Percentiles rank a stretch among this genome's conserved stretches.
Evolutionary conservation across 92 coral and sea anemone genomes (phyloP).

Genomic region (Porites divaricata): DNA sequence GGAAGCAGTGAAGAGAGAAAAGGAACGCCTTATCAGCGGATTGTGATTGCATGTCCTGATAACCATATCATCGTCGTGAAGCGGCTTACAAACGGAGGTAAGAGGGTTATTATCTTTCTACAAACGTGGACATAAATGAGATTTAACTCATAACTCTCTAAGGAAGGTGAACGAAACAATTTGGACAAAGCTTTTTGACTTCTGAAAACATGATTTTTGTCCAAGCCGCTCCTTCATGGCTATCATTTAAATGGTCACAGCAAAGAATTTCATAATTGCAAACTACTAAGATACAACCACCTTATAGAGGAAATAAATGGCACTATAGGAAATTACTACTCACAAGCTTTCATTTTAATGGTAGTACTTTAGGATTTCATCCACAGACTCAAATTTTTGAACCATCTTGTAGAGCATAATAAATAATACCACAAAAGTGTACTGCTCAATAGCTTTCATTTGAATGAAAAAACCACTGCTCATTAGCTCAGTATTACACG

Average conservation of each 20-base stretch:
- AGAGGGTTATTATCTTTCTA: neutral
- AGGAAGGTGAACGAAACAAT: no score
- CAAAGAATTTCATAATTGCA: neutral
- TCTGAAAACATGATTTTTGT: no score
- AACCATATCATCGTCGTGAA: slow-evolving; percentile 49
- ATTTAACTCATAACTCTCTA: no score
- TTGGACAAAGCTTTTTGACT: no score
- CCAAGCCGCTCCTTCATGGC: neutral
- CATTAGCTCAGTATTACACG: no score
- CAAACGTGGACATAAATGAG: no score
- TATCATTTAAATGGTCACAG: neutral
- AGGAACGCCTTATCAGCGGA: slow-evolving; percentile 24
- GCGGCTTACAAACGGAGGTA: slow-evolving; percentile 49
- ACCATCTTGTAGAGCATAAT: no score
- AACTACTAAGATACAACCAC: neutral
- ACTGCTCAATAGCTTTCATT: no score
- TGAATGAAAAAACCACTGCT: no score
- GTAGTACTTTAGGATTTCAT: neutral
- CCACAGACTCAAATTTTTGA: neutral
- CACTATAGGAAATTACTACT: neutral
- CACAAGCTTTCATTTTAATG: no score
- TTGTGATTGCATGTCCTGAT: slow-evolving; percentile 43
- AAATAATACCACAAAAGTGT: no score
- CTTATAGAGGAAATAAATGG: neutral
- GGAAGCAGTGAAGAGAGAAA: neutral